Conservation (phyloP, 1,140 invertebrate species). For the Hetaerina americana region DNA sequence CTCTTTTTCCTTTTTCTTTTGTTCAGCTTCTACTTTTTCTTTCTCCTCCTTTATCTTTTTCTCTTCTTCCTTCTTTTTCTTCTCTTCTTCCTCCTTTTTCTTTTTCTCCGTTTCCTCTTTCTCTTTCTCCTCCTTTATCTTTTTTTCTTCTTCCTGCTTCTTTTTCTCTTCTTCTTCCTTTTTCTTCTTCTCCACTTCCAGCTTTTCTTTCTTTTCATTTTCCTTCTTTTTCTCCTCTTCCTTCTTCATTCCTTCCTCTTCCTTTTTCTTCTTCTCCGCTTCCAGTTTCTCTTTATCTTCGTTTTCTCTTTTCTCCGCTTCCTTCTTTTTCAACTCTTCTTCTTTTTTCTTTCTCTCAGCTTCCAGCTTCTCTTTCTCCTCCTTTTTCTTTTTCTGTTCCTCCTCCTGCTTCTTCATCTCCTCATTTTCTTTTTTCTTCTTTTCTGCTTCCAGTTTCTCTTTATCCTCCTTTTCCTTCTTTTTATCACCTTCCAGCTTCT, state of each 20-base stretch:
- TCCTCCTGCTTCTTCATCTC: conserved; percentile 11
- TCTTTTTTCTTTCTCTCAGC: conserved; percentile 7
- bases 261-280: conserved; percentile 4
- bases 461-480: conserved; percentile 15
- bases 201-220: conserved; percentile 6
- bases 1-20: conserved; percentile 10
- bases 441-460: conserved; percentile 7
- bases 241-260: conserved; percentile 2
- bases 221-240: not conserved
- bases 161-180: not conserved
- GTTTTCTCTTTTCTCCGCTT: conserved; percentile 7
- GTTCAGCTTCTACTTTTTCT: conserved; percentile 16
- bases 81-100: conserved; percentile 10
- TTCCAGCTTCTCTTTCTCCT: conserved; percentile 12
- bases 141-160: conserved; percentile 10
- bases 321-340: conserved; percentile 12
- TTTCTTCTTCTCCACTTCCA: conserved; percentile 2
- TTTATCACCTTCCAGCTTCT: conserved; percentile 9
- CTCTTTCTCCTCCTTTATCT: conserved; percentile 13
- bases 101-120: conserved; percentile 13
- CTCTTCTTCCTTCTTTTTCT: conserved; percentile 13
- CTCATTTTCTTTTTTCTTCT: conserved; percentile 16
- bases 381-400: conserved; percentile 11
- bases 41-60: conserved; percentile 14
- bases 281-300: conserved; percentile 10